Evolutionary conservation across 2,113 vertebrate genomes (phyloP).

Genomic region (Phocoena sinus): DNA sequence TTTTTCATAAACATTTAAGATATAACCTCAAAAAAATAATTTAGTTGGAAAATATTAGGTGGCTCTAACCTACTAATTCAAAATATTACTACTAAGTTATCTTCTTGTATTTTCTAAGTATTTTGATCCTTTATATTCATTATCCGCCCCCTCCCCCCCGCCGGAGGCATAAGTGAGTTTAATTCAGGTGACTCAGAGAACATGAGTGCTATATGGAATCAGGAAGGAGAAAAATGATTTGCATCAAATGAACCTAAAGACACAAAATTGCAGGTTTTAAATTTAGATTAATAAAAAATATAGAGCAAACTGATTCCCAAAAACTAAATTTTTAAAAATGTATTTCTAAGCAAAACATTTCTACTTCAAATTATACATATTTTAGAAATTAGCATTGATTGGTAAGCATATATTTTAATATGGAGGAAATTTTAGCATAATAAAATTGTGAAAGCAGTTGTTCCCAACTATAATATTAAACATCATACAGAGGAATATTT

Average conservation of each 20-base stretch:
- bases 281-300: slow-evolving; percentile 1
- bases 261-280: slow-evolving; percentile 19
- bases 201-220: background rate
- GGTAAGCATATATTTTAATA: slow-evolving; percentile 38
- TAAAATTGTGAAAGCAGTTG: slow-evolving; percentile 48
- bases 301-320: slow-evolving; percentile 20
- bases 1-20: slow-evolving; percentile 14
- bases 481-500: slow-evolving; percentile 18
- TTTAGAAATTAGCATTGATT: slow-evolving; percentile 9
- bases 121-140: background rate
- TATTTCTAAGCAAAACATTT: slow-evolving; percentile 21
- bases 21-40: slow-evolving; percentile 13
- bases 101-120: background rate
- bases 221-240: slow-evolving; percentile 32
- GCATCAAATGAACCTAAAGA: background rate
- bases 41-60: slow-evolving; percentile 20
- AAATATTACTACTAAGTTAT: slow-evolving; percentile 8
- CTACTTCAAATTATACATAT: slow-evolving; percentile 14
- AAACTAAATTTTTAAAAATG: background rate
- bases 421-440: background rate
- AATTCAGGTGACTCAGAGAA: background rate
- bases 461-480: slow-evolving; percentile 16
- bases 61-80: background rate
- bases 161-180: background rate
- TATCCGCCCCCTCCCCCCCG: no score